Evolutionary conservation across 2,113 vertebrate genomes (phyloP).

Genomic region (Leptobrachium leishanense): DNA sequence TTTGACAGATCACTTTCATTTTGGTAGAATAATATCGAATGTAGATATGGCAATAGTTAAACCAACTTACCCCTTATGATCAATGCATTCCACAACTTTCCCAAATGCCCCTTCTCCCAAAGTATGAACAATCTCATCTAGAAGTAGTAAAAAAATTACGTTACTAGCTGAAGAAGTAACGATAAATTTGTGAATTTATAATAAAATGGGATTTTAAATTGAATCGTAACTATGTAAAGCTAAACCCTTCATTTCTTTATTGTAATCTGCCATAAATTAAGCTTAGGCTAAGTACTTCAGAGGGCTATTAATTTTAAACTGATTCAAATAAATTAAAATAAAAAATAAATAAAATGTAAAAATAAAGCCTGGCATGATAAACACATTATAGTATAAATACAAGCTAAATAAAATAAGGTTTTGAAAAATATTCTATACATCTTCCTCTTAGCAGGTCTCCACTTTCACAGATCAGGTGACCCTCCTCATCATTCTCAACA

Average conservation of each 20-base stretch:
- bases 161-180: not conserved
- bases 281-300: not conserved
- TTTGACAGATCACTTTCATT: too few species aligned
- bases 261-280: not conserved
- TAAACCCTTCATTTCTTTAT: not conserved
- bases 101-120: slow-evolving; percentile 98
- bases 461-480: slow-evolving; percentile 96
- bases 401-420: slow-evolving; percentile 72
- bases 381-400: slow-evolving; percentile 65
- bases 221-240: not conserved
- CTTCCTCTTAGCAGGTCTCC: slow-evolving; percentile 96
- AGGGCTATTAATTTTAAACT: not conserved
- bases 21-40: too few species aligned
- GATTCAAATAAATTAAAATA: slow-evolving; percentile 52
- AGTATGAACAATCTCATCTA: slow-evolving; percentile 97
- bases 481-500: slow-evolving; percentile 98
- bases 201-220: slow-evolving; percentile 16
- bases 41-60: too few species aligned
- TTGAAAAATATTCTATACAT: slow-evolving; percentile 94
- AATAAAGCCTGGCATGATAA: slow-evolving; percentile 56
- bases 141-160: slow-evolving; percentile 60
- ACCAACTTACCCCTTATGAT: slow-evolving; percentile 76
- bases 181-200: slow-evolving; percentile 36
- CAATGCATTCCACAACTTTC: slow-evolving; percentile 95
- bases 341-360: slow-evolving; percentile 60